Conservation (phyloP, 2,888 invertebrate genomes). For the Melitaea athalia region DNA sequence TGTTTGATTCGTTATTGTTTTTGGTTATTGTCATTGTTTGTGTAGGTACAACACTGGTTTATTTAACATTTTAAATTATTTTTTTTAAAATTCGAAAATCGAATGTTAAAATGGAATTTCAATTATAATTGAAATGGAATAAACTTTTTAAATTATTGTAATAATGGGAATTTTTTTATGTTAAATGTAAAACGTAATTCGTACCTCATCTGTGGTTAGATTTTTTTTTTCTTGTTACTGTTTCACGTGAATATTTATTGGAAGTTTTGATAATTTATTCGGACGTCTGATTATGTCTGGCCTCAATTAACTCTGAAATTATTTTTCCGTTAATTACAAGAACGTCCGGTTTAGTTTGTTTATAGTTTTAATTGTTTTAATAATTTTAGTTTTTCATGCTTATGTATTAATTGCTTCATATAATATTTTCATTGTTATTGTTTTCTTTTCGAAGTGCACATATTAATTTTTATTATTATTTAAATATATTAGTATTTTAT, state of each 20-base stretch:
- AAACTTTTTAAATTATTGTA: too few species aligned
- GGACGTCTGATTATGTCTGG: conserved; percentile 24
- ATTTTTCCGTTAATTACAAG: conserved; percentile 29
- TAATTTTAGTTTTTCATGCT: conserved; percentile 3
- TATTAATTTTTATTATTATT: not conserved
- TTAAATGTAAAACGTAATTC: not conserved
- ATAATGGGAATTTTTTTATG: too few species aligned
- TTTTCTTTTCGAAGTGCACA: conserved; percentile 4
- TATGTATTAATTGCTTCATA: not conserved
- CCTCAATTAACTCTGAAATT: conserved; percentile 34
- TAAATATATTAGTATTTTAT: not conserved
- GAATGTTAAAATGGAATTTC: conserved; percentile 9
- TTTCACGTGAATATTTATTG: conserved; percentile 3
- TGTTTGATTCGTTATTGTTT: not conserved
- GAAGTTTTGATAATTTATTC: conserved; percentile 18
- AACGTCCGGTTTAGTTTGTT: conserved; percentile 27
- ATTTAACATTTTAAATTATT: not conserved
- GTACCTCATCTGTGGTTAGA: not conserved
- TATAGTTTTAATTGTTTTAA: conserved; percentile 5
- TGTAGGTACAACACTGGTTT: not conserved
- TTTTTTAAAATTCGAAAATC: not conserved
- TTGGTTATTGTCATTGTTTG: conserved; percentile 3
- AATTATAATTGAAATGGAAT: not conserved
- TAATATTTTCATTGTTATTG: not conserved
- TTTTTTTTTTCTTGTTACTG: not conserved